Base-by-base conservation (phyloP, 1,140 invertebrate species). In the Listronotus oregonensis region DNA sequence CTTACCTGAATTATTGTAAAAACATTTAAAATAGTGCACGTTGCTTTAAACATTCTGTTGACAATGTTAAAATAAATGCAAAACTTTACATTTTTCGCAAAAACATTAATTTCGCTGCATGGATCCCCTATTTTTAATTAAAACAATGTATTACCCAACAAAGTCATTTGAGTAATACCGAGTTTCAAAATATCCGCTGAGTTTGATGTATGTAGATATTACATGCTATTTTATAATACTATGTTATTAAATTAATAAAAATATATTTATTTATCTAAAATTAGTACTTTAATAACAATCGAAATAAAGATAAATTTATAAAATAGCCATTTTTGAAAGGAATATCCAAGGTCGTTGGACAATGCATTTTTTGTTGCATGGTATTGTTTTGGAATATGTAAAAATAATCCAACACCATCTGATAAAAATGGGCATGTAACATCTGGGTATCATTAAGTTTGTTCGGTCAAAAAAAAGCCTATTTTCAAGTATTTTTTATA, bases 111-210 rank as follows among this genome's bases (percentile, higher is more conserved):
- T 37, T 9, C 34, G 34, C 11, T 17, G n/a, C n/a, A 46, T 17
- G 17, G n/a, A 46, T n/a, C 50, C 15, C 27, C 32, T 14, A 14
- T 37, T 52, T 37, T 12, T 21, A 52, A 14, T 37, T 17, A 37
- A 52, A 52, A 52, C 50, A 52, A 52, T 52, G 21, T 31, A 52
- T 52, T 52, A 17, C 50, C 14, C n/a, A 52, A 52, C 50, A 52
- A 27, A 52, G 50, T 37, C n/a, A 52, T 52, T 52, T 52, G 12
- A 21, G 43, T 52, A 52, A 52, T 32, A 31, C n/a, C 27, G 34
- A 37, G 32, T 52, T 52, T 52, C 50, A 52, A 52, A 52, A 52
- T 37, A 52, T 52, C 50, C 50, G 15, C 44, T 47, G 21, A n/a
- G 8, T 47, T 27, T 10, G 44, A 10, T 37, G 50, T 32, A 21